These are phyloP conservation scores for Drosophila mimica DNA, from an alignment of 2,888 invertebrate species.

Conservation along the genomic window DNA sequence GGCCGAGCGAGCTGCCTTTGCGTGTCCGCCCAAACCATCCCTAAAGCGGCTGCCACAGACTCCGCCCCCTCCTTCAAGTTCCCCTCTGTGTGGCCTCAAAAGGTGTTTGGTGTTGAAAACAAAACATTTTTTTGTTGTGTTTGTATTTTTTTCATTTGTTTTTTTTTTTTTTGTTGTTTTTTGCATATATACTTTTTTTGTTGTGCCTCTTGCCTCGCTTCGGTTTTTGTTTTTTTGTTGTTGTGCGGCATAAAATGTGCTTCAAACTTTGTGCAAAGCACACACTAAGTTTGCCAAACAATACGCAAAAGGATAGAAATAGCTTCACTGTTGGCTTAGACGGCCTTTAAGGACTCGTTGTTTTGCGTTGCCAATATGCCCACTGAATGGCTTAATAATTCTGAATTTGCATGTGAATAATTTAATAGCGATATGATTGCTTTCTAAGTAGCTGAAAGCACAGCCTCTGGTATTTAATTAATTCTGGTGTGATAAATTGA, in stretches of 20 bases:
- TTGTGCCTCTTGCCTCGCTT: constrained; percentile 37
- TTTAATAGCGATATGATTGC: constrained; percentile 53
- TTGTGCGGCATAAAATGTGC: constrained; percentile 64
- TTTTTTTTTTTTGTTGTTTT: constrained; percentile 35
- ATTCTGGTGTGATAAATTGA: not conserved
- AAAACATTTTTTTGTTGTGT: constrained; percentile 54
- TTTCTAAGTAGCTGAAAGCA: constrained; percentile 38
- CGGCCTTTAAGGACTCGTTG: constrained; percentile 28
- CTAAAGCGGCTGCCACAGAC: not conserved
- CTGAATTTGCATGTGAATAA: constrained; percentile 53
- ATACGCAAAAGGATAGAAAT: constrained; percentile 37
- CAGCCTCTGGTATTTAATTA: not conserved
- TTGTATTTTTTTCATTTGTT: constrained; percentile 17
- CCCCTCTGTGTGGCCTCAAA: constrained; percentile 50
- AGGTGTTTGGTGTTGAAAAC: constrained; percentile 77
- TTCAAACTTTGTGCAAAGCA: constrained; percentile 61
- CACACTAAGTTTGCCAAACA: constrained; percentile 51
- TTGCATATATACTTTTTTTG: constrained; percentile 50
- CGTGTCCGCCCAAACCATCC: constrained; percentile 4
- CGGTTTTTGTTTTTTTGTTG: constrained; percentile 19
- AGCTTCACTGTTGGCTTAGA: constrained; percentile 34
- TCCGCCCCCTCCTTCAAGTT: not conserved
- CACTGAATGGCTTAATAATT: constrained; percentile 20
- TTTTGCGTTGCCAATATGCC: constrained; percentile 47
- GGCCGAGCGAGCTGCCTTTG: constrained; percentile 48